Percentiles rank a stretch among this genome's conserved stretches.
phyloP scores from a whole-genome alignment of 2,797 vertebrate genomes.

The Aratinga solstitialis region DNA sequence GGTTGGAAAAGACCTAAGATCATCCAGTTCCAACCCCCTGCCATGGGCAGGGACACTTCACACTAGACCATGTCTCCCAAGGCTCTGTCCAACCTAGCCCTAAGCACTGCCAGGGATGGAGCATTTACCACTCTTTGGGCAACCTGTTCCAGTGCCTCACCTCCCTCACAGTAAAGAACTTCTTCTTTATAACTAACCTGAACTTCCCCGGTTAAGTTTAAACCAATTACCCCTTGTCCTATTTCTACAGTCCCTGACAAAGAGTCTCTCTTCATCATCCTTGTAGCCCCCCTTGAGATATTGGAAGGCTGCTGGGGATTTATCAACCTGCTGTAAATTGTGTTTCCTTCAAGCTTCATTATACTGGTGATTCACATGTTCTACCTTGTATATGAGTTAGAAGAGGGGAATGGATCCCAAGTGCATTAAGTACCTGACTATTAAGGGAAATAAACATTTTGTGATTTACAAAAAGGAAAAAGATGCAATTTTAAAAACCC shows the following conservation, averaged over 20 bases:
- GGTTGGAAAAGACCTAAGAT: neutral
- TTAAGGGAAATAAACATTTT: neutral
- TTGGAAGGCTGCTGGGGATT: neutral
- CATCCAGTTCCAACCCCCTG: neutral
- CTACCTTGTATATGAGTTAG: neutral
- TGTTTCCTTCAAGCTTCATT: neutral
- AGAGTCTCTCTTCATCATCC: neutral
- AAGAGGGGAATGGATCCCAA: neutral
- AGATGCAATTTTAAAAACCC: neutral
- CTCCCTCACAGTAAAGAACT: neutral
- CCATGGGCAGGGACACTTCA: neutral
- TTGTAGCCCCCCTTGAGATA: neutral
- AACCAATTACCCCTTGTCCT: neutral
- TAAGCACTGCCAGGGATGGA: neutral
- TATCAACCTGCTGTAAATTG: neutral
- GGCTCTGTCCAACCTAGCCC: no score
- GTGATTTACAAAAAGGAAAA: neutral
- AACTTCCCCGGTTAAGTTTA: neutral
- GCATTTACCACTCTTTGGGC: neutral
- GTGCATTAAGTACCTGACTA: neutral
- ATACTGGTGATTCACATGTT: neutral
- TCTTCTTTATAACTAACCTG: neutral
- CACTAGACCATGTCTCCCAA: neutral
- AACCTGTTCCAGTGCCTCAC: neutral
- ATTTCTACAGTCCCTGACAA: neutral